A percentile compares a stretch with the other conserved stretches of the same genome.
Conservation (phyloP, 37 sponge, comb jelly and placozoan genomes). For the Ephydatia muelleri region DNA sequence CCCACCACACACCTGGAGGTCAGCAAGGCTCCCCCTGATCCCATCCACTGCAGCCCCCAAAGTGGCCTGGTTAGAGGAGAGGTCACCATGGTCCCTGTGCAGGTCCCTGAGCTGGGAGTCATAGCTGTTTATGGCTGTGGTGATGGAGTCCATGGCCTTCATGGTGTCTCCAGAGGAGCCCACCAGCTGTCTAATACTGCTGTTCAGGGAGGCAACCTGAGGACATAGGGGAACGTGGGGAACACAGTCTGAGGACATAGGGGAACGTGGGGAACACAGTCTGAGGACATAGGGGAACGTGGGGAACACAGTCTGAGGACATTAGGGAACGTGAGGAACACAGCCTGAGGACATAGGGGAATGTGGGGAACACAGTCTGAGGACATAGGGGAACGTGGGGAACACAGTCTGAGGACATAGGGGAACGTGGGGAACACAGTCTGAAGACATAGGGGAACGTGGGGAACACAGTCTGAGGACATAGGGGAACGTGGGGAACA, state of each 20-base stretch:
- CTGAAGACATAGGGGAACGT: not conserved
- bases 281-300: not conserved
- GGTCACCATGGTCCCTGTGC: constrained; percentile 11
- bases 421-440: not conserved
- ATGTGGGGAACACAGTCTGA: not conserved
- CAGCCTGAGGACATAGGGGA: not conserved
- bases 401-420: no score
- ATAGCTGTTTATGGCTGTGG: constrained; percentile 5
- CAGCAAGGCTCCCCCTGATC: not conserved
- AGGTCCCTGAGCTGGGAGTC: constrained; percentile 11
- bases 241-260: not conserved
- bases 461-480: not conserved
- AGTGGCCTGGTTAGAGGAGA: not conserved
- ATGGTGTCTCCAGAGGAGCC: not conserved
- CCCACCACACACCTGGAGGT: not conserved
- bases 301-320: not conserved
- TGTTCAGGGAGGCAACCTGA: not conserved
- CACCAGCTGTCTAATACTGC: not conserved
- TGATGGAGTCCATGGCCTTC: constrained; percentile 16
- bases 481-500: not conserved
- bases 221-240: not conserved
- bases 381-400: not conserved
- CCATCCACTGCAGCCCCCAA: not conserved
- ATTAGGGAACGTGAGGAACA: not conserved
- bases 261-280: not conserved